Conservation (phyloP, 1,140 invertebrate species). For the Drosophila sturtevanti region DNA sequence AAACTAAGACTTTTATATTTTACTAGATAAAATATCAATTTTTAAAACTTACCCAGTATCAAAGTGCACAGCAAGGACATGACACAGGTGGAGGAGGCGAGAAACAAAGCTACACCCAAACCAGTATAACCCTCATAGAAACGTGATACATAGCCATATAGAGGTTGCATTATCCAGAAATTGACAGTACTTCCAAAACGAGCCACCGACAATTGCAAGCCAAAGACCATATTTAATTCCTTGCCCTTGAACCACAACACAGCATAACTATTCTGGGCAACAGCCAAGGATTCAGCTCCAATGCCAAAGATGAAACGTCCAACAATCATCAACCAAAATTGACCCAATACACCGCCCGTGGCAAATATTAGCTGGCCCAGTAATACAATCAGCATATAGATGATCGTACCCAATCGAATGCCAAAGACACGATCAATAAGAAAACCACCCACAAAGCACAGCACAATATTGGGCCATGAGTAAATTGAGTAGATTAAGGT, state of each 20-base stretch:
- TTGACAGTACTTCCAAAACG: slow-evolving; percentile 97
- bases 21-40: too few relatives aligned
- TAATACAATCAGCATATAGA: slow-evolving; percentile 92
- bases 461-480: slow-evolving; percentile 98
- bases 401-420: slow-evolving; percentile 94
- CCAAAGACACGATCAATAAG: slow-evolving; percentile 97
- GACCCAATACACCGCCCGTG: slow-evolving; percentile 90
- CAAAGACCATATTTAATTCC: slow-evolving; percentile 99
- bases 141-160: slow-evolving; percentile 91
- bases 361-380: slow-evolving; percentile 95
- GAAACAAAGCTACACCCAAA: slow-evolving; percentile 91
- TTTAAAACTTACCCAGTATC: slow-evolving; percentile 84
- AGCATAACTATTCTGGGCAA: slow-evolving; percentile 98
- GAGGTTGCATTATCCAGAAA: slow-evolving; percentile 94
- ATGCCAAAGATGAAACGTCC: slow-evolving; percentile 98
- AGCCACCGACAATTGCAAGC: slow-evolving; percentile 95
- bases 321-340: slow-evolving; percentile 95
- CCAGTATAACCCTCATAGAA: slow-evolving; percentile 88
- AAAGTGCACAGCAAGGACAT: slow-evolving; percentile 92
- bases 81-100: slow-evolving; percentile 91
- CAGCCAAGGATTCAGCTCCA: slow-evolving; percentile 97
- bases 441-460: slow-evolving; percentile 98
- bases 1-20: background rate
- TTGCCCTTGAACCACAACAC: slow-evolving; percentile 99
- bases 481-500: slow-evolving; percentile 96